phyloP scores from a whole-genome alignment of 2,888 invertebrate species.

The Lydus trimaculatus region DNA sequence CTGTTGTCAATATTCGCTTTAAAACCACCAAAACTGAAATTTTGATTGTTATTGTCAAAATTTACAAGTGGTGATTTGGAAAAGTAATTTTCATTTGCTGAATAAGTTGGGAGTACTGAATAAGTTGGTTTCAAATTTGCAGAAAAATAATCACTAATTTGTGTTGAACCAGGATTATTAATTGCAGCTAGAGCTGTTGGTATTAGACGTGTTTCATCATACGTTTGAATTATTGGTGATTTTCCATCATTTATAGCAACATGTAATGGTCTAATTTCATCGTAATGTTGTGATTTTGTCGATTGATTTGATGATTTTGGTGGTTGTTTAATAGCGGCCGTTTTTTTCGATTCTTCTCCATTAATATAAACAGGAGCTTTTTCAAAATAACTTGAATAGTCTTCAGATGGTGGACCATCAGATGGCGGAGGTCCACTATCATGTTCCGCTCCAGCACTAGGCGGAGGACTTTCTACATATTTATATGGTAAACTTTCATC shows the following conservation, averaged over 20 bases:
- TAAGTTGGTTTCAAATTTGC: neutral
- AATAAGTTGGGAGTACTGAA: neutral
- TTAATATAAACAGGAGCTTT: slow-evolving; percentile 26
- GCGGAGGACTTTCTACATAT: neutral
- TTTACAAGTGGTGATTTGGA: neutral
- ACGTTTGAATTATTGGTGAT: neutral
- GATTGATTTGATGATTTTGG: slow-evolving; percentile 6
- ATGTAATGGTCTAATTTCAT: slow-evolving; percentile 14
- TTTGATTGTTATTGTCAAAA: neutral
- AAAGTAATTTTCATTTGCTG: neutral
- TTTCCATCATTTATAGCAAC: neutral
- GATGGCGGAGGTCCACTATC: neutral
- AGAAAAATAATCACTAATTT: neutral
- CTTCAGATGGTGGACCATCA: slow-evolving; percentile 23
- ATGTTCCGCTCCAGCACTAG: neutral
- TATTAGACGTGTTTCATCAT: slow-evolving; percentile 21
- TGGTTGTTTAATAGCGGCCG: neutral
- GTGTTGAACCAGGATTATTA: neutral
- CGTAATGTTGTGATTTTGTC: neutral
- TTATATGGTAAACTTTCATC: neutral
- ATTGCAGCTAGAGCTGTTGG: slow-evolving; percentile 11
- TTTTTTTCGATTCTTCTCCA: slow-evolving; percentile 17
- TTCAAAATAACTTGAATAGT: slow-evolving; percentile 38
- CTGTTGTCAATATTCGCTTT: neutral
- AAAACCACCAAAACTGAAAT: slow-evolving; percentile 20